A percentile compares a stretch with the other conserved stretches of the same genome.
These are phyloP conservation scores for Choloepus hoffmanni DNA, from an alignment of 2,113 vertebrate genomes.

Conservation along the genomic window DNA sequence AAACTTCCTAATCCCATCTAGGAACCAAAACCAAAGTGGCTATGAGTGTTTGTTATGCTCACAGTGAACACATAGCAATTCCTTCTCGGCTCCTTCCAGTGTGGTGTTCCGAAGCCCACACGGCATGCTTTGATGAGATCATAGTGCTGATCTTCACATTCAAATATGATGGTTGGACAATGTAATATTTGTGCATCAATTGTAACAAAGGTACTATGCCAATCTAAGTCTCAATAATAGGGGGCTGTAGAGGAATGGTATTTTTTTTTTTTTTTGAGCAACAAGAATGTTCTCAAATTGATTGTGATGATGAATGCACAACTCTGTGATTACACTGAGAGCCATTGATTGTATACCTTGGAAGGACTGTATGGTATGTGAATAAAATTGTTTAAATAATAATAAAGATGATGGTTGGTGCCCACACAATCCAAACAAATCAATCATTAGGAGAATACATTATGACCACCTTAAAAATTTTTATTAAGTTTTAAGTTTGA, in stretches of 20 bases:
- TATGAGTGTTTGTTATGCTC: background rate
- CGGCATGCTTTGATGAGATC: background rate
- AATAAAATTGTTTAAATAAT: too few relatives aligned
- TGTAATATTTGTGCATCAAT: too few relatives aligned
- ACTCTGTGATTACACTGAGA: too few relatives aligned
- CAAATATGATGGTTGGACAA: too few relatives aligned
- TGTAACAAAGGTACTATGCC: too few relatives aligned
- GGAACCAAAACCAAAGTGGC: conserved; percentile 18
- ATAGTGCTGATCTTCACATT: background rate
- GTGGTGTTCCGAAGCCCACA: background rate
- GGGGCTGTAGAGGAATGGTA: too few relatives aligned
- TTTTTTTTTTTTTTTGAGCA: too few relatives aligned
- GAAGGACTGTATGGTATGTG: too few relatives aligned
- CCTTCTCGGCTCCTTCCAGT: background rate
- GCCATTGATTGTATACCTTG: too few relatives aligned
- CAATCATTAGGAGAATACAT: background rate
- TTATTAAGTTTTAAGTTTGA: conserved; percentile 28
- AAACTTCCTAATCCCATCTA: conserved; percentile 1
- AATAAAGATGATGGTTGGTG: background rate
- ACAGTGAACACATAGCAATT: background rate
- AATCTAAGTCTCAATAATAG: too few relatives aligned
- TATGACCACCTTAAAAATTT: background rate
- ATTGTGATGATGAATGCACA: too few relatives aligned
- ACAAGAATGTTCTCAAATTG: too few relatives aligned
- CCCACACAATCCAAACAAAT: background rate